Conservation (phyloP, 2,797 vertebrate genomes). For the Lagorchestes hirsutus region DNA sequence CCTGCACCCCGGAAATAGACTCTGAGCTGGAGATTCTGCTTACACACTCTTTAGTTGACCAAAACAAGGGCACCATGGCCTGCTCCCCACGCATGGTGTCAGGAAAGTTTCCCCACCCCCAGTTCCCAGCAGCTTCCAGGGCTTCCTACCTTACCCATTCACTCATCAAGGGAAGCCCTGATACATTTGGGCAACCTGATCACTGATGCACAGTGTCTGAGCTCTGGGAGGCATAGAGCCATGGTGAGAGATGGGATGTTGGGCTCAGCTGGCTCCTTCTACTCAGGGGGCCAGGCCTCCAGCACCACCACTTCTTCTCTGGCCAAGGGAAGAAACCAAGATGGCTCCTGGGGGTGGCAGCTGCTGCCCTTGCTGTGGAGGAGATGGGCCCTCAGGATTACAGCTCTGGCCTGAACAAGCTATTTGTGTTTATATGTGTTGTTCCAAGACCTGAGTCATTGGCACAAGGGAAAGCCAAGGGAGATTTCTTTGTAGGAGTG, state of each 20-base stretch:
- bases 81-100: not conserved
- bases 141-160: not conserved
- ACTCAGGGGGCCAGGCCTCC: not conserved
- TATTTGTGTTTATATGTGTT: not conserved
- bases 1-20: not conserved
- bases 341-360: not conserved
- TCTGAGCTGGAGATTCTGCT: not conserved
- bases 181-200: not conserved
- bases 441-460: not conserved
- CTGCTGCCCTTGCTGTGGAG: not conserved
- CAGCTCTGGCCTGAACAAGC: not conserved
- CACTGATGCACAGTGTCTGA: not conserved
- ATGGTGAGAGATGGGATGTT: not conserved
- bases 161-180: not conserved
- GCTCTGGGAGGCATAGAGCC: not conserved
- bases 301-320: not conserved
- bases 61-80: not conserved
- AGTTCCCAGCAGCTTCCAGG: not conserved
- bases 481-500: not conserved
- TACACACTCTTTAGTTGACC: not conserved
- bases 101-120: not conserved
- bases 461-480: not conserved
- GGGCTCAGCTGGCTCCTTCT: not conserved
- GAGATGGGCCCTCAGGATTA: not conserved
- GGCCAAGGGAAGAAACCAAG: not conserved